A percentile compares a stretch with the other conserved stretches of the same genome.
These are phyloP conservation scores for Trichomycterus rosablanca DNA, from an alignment of 2,113 vertebrate genomes.

Conservation along the genomic window DNA sequence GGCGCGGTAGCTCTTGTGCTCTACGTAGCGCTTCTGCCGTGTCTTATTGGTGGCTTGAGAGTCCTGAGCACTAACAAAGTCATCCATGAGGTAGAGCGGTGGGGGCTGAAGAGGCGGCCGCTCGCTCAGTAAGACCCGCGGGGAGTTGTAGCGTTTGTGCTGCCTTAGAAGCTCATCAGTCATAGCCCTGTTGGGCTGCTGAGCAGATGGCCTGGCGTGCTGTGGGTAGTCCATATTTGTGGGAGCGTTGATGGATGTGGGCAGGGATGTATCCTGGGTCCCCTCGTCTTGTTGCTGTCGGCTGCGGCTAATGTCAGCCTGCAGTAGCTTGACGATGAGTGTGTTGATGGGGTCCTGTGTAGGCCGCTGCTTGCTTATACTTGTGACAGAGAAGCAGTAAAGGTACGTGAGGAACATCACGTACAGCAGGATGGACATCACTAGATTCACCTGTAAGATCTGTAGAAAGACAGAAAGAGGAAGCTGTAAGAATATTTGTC, in stretches of 20 bases:
- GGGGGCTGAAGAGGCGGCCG: slow-evolving; percentile 83
- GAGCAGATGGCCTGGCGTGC: slow-evolving; percentile 51
- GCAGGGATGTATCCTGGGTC: slow-evolving; percentile 30
- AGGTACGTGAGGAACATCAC: slow-evolving; percentile 96
- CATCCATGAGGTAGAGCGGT: slow-evolving; percentile 82
- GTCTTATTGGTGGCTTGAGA: slow-evolving; percentile 73
- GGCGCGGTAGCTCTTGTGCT: slow-evolving; percentile 86
- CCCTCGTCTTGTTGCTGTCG: slow-evolving; percentile 69
- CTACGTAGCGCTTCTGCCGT: slow-evolving; percentile 77
- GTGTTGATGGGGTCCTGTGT: slow-evolving; percentile 89
- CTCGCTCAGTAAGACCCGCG: slow-evolving; percentile 87
- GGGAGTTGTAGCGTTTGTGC: slow-evolving; percentile 86
- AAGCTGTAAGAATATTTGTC: neutral
- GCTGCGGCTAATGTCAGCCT: slow-evolving; percentile 86
- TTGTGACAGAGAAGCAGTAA: slow-evolving; percentile 90
- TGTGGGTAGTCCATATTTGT: slow-evolving; percentile 38
- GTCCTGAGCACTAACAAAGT: slow-evolving; percentile 69
- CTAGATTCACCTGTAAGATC: slow-evolving; percentile 99
- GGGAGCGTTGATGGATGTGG: slow-evolving; percentile 41
- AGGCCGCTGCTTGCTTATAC: slow-evolving; percentile 82
- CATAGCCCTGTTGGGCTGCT: slow-evolving; percentile 71
- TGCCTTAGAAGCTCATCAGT: slow-evolving; percentile 80
- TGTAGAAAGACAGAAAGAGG: slow-evolving; percentile 50
- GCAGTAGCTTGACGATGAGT: slow-evolving; percentile 92
- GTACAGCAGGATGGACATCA: slow-evolving; percentile 99